Base-by-base conservation (phyloP, 1,140 invertebrate genomes). In the Pseudomyrmex flavicornis region DNA sequence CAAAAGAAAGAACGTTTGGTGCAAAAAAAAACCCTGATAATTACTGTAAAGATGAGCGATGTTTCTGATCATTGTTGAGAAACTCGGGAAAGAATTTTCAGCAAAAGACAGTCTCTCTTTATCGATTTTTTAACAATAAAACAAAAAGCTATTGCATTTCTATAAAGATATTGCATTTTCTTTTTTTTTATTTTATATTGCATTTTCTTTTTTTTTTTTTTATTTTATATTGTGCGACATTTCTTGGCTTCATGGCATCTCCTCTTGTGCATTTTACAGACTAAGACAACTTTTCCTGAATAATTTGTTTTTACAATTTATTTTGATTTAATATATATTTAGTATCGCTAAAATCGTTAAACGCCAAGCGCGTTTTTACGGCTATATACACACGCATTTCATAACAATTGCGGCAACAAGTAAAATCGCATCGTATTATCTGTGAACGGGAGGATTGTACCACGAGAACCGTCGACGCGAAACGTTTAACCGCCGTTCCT, bases 401-500 rank as follows among this genome's bases (percentile, higher is more conserved):
- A 48, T 76, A 59, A 76, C 56, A 66, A 20, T 15, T 56, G n/a
- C 65, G 46, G 4, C 20, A 80, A 69, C 62, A 63, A 62, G 50
- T 65, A 61, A 62, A 65, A 68, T 69, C 35, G 50, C 13, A 12
- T 69, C 0, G 17, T 48, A 20, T 1, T 35, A 61, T 73, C 68
- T 26, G 35, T 50, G 8, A 9, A 26, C 2, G 52, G 10, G 0
- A 0, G 13, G 13, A 58, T 66, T 63, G 46, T 54, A 15, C 15
- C 50, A 35, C 35, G 56, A 59, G 20, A 76, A 66, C 44, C 54
- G 73, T 77, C 82, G 73, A 76, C 74, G 69, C 59, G 48, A 82
- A 82, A 75, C 79, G 65, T 77, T 69, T 85, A 85, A 58, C 72
- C 50, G 15, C 70, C 76, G 76, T 77, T 56, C 20, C 44, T 83